Conservation (phyloP, 2,797 vertebrate genomes). For the Tenualosa ilisha region DNA sequence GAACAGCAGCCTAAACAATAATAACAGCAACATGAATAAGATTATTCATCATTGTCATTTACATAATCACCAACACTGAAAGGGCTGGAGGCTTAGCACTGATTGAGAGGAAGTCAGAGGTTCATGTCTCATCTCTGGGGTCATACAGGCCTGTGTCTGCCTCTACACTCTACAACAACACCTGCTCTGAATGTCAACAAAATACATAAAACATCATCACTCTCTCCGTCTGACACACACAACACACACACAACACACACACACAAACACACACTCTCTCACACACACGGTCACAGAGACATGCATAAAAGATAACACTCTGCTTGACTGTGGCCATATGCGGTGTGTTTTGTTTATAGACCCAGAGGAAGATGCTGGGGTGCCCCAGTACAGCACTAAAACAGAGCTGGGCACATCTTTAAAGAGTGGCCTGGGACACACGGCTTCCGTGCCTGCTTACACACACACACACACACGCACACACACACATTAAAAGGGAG, state of each 20-base stretch:
- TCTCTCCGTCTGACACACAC: too few relatives aligned
- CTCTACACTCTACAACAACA: background rate
- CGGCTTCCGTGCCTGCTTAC: too few relatives aligned
- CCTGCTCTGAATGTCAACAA: background rate
- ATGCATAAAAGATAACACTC: background rate
- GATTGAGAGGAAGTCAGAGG: background rate
- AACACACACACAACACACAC: too few relatives aligned
- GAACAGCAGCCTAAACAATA: too few relatives aligned
- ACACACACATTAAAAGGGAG: background rate
- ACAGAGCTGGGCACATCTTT: slow-evolving; percentile 51
- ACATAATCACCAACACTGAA: too few relatives aligned
- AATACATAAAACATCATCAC: background rate
- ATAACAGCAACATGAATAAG: too few relatives aligned
- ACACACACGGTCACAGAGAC: background rate
- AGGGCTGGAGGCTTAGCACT: too few relatives aligned
- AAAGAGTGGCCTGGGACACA: background rate
- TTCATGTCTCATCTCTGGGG: background rate
- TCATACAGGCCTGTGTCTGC: background rate
- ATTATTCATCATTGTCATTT: too few relatives aligned
- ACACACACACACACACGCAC: too few relatives aligned
- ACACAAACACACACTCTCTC: too few relatives aligned
- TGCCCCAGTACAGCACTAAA: slow-evolving; percentile 49
- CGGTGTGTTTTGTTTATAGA: slow-evolving; percentile 35
- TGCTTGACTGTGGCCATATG: slow-evolving; percentile 44
- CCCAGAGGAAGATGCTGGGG: slow-evolving; percentile 45